Percentiles rank a stretch among this genome's conserved stretches.
Evolutionary conservation across 2,888 invertebrate genomes (phyloP).

Genomic region (Xanthia togata): DNA sequence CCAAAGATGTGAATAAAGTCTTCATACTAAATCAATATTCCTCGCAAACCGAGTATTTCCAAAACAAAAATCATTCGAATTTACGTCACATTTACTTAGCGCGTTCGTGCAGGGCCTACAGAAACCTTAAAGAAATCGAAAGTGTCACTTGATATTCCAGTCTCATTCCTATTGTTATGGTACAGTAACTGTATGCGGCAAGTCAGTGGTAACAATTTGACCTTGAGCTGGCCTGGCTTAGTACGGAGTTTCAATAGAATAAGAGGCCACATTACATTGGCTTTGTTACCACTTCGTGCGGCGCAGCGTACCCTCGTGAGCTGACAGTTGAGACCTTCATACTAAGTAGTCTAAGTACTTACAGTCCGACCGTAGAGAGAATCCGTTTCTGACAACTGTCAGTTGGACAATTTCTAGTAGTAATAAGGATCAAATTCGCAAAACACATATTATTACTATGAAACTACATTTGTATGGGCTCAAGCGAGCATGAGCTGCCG

Average conservation of each 20-base stretch:
- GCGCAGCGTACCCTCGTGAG: background rate
- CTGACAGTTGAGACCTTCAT: constrained; percentile 24
- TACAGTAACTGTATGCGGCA: background rate
- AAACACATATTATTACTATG: too few relatives aligned
- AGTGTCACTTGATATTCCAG: constrained; percentile 40
- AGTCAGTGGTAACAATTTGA: background rate
- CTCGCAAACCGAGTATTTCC: background rate
- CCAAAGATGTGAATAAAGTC: background rate
- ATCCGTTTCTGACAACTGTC: too few relatives aligned
- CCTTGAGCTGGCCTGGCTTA: background rate
- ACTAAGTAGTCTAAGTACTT: constrained; percentile 3
- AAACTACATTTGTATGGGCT: constrained; percentile 26
- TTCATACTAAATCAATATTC: background rate
- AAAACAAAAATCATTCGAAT: background rate
- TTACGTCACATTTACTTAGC: background rate
- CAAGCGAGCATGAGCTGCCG: background rate
- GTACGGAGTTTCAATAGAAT: background rate
- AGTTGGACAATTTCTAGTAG: too few relatives aligned
- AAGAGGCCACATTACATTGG: background rate
- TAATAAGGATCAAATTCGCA: too few relatives aligned
- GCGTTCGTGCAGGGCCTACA: background rate
- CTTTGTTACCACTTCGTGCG: background rate
- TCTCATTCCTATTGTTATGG: constrained; percentile 31
- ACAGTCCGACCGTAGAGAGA: too few relatives aligned
- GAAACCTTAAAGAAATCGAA: constrained; percentile 13